Evolutionary conservation across 2,113 vertebrate species (phyloP).

Genomic region (Apistogramma diplotaenia): DNA sequence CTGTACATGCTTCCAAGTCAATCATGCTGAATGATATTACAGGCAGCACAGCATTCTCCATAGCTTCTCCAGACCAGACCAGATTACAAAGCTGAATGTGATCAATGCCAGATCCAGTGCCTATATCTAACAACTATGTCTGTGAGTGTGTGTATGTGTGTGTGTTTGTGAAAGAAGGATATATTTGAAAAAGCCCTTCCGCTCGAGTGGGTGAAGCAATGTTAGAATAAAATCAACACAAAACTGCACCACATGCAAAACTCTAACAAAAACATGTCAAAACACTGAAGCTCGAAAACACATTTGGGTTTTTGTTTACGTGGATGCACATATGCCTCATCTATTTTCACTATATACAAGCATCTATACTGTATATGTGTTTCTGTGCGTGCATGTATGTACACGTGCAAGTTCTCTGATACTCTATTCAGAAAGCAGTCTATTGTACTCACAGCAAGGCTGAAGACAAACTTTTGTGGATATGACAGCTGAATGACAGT

Average conservation of each 20-base stretch:
- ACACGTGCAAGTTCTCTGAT: conserved; percentile 5
- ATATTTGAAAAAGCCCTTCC: conserved; percentile 19
- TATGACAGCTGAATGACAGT: conserved; percentile 66
- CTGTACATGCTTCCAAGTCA: too few relatives aligned
- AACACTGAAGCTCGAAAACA: conserved; percentile 1
- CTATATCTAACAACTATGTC: conserved; percentile 3
- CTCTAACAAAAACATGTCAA: conserved; percentile 21
- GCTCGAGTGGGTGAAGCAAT: conserved; percentile 13
- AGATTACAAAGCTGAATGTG: neutral
- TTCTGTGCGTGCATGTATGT: neutral
- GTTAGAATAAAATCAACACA: conserved; percentile 18
- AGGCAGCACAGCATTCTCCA: too few relatives aligned
- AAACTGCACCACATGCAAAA: neutral
- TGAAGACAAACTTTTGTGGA: conserved; percentile 60
- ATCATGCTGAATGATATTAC: too few relatives aligned
- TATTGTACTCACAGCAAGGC: conserved; percentile 55
- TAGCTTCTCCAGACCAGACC: too few relatives aligned
- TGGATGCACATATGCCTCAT: neutral
- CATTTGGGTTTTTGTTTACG: conserved; percentile 16
- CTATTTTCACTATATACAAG: neutral
- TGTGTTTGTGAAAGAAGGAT: neutral
- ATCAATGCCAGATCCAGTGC: neutral
- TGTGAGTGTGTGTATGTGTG: neutral
- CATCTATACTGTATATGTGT: neutral
- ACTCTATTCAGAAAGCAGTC: conserved; percentile 42